phyloP scores from a whole-genome alignment of 2,113 vertebrate genomes.

The Toxostoma redivivum region DNA sequence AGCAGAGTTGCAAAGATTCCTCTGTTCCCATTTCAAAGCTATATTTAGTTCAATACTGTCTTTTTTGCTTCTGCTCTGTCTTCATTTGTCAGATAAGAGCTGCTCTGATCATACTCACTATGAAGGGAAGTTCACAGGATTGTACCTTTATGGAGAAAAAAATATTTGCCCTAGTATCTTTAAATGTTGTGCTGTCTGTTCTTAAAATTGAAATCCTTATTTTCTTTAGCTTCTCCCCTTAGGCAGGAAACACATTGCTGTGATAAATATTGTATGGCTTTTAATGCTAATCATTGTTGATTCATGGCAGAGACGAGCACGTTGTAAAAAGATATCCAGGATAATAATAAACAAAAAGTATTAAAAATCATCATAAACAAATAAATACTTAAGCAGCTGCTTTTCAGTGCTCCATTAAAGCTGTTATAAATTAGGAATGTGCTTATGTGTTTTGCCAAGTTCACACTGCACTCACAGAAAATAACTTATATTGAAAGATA shows the following conservation, averaged over 20 bases:
- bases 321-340: not conserved
- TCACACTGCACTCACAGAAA: not conserved
- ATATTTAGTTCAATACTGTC: not conserved
- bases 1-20: not conserved
- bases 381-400: conserved; percentile 18
- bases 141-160: not conserved
- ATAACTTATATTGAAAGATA: not conserved
- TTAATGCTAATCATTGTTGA: conserved; percentile 15
- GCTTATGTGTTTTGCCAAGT: not conserved
- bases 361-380: conserved; percentile 28
- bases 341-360: conserved; percentile 1
- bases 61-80: not conserved
- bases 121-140: not conserved
- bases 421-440: not conserved
- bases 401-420: not conserved
- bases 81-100: not conserved
- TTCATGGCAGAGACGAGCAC: not conserved
- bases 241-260: not conserved
- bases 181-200: not conserved
- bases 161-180: not conserved
- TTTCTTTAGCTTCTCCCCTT: not conserved
- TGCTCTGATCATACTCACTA: not conserved
- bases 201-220: not conserved
- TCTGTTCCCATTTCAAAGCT: not conserved
- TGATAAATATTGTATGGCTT: not conserved